Evolutionary conservation across 2,888 invertebrate species (phyloP), one percentile per base, ranked within the genome.

Genomic region (Cryptocheilus praepositus): DNA sequence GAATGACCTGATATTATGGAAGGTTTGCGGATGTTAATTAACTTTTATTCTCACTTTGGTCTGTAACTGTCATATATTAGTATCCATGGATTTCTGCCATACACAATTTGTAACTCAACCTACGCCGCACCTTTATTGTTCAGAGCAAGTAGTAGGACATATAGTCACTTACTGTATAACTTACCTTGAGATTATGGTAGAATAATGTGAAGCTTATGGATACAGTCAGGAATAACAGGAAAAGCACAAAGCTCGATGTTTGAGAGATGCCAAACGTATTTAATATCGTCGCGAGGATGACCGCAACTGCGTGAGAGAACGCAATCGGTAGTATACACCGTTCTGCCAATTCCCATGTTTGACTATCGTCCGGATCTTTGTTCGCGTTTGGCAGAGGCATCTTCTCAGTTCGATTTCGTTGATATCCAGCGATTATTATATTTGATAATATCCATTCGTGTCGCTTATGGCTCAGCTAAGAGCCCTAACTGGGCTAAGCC

Each of bases 111-210:
- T 36, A 11, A 36, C 7, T 28, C 7, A 28, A 5, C 28, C 28
- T 5, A 28, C 7, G 7, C 7, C 28, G 7, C 28, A 28, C 7
- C 7, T 28, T 5, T 28, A 7, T 7, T 28, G 7, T 7, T 28
- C 28, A 28, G 7, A 28, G 7, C 28, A 28, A 28, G 7, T 5
- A 5, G 3, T 28, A 28, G 7, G 3, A 28, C 28, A 28, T 3
- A 28, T 28, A 28, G 28, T 28, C 28, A 28, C 4, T n/a, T n/a
- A n/a, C n/a, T n/a, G n/a, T n/a, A 36, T 11, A 36, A 36, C 13
- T 91, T 90, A 95, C 95, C 94, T 95, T 95, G 57, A 96, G 90
- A 85, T 95, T 95, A 84, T 95, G 95, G 89, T 95, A 96, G 89
- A 95, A 95, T 88, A 95, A 91, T 11, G 95, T 93, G 2, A 93